Percentiles rank a stretch among this genome's conserved stretches.
phyloP scores from a whole-genome alignment of 2,113 vertebrate genomes.

The Cnemophilus loriae region DNA sequence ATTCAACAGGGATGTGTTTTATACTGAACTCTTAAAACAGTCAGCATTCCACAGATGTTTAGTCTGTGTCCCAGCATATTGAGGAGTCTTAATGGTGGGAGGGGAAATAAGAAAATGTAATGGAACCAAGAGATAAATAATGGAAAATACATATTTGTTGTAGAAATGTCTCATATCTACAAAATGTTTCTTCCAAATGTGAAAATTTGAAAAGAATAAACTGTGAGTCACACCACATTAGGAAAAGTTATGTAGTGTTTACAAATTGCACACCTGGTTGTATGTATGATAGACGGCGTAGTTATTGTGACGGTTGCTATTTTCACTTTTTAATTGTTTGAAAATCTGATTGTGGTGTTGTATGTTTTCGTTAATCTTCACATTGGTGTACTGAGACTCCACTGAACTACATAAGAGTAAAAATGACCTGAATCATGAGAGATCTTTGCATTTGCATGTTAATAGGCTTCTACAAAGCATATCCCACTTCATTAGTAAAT shows the following conservation, averaged over 20 bases:
- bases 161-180: neutral
- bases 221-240: neutral
- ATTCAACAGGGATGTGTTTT: neutral
- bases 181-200: neutral
- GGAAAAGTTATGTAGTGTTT: neutral
- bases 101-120: neutral
- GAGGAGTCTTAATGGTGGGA: neutral
- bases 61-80: neutral
- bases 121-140: neutral
- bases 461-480: neutral
- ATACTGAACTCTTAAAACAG: neutral
- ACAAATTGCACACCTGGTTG: neutral
- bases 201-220: neutral
- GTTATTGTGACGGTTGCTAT: neutral
- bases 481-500: neutral
- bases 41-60: neutral
- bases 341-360: neutral
- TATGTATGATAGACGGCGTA: neutral
- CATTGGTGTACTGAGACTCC: neutral
- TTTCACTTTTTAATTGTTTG: neutral
- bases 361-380: neutral
- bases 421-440: neutral
- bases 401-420: neutral
- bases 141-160: neutral
- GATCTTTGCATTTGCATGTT: neutral